Base-by-base conservation (phyloP, 2,113 vertebrate species). In the Ptyas mucosa region DNA sequence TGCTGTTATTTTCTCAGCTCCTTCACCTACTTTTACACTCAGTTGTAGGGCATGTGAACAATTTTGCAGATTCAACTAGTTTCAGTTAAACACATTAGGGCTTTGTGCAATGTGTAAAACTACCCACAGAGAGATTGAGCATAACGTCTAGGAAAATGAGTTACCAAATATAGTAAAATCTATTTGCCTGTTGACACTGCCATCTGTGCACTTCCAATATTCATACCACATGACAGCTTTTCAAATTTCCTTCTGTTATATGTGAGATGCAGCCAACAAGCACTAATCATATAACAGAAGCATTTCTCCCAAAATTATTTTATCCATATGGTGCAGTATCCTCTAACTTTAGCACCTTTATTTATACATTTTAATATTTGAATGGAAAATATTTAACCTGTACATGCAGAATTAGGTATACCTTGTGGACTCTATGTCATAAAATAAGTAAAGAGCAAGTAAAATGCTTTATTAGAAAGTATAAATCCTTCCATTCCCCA, bases 301-400 rank as follows among this genome's bases (percentile, higher is more conserved):
- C 85, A 94, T 95, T 94, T 75, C 91, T 93, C 88, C 6, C 91
- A 87, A n/a, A 75, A 89, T 92, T 90, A 91, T 85, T 5, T 89
- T 21, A 49, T 0, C 91, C 96, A 61, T 49, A 49, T 49, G 46
- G 86, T 93, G 1, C 20, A 52, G 85, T 92, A 89, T 90, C 69
- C 34, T 1, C 91, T 96, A 61, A 93, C 58, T 52, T 64, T 24
- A 92, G 58, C 20, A 52, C 55, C 55, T 14, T 88, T 43, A 92
- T 43, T 43, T 92, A 29, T 43, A 64, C 11, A 69, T 46, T 69
- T 85, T 29, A 29, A 88, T 51, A 61, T 51, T 91, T 61, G 39
- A 39, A 87, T 51, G n/a, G 26, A 52, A 61, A 51, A 29, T 90
- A 95, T 93, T 53, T 94, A 55, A 93, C 64, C 49, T 90, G 18